Evolutionary conservation across 2,888 invertebrate genomes (phyloP).

Genomic region (Cantharis rufa): DNA sequence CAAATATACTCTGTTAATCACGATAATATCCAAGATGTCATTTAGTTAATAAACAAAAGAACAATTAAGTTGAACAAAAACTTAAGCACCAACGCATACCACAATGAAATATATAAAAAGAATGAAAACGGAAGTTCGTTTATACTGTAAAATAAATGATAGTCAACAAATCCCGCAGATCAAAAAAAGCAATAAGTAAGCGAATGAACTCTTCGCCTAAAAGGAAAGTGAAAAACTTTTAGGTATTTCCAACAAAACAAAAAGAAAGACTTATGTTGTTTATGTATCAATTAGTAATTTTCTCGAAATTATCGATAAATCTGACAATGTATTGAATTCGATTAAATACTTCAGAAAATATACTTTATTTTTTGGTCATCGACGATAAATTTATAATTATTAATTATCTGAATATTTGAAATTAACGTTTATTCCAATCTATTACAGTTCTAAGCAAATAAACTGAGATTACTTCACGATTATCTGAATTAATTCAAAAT

Average conservation of each 20-base stretch:
- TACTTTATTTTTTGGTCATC: too few species aligned
- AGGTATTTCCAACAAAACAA: slow-evolving; percentile 15
- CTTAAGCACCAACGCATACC: slow-evolving; percentile 8
- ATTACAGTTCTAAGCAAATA: too few species aligned
- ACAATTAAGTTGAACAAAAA: slow-evolving; percentile 22
- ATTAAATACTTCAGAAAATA: too few species aligned
- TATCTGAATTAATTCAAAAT: too few species aligned
- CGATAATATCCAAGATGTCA: slow-evolving; percentile 4
- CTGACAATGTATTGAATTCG: not conserved
- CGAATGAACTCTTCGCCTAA: slow-evolving; percentile 22
- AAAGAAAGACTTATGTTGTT: not conserved
- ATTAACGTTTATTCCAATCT: too few species aligned
- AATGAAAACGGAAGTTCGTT: slow-evolving; percentile 20
- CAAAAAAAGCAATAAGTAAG: slow-evolving; percentile 29
- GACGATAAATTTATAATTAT: too few species aligned
- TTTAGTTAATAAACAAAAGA: slow-evolving; percentile 20
- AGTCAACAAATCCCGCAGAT: slow-evolving; percentile 28
- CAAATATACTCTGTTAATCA: slow-evolving; percentile 4
- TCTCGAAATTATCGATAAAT: not conserved
- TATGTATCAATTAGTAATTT: not conserved
- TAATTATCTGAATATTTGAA: too few species aligned
- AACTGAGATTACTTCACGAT: too few species aligned
- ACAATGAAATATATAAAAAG: slow-evolving; percentile 21
- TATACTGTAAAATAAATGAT: slow-evolving; percentile 27
- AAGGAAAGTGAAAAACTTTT: slow-evolving; percentile 28